Evolutionary conservation across 1,140 invertebrate genomes (phyloP), one percentile per base, ranked within the genome.

Genomic region (Stegodyphus dumicola): DNA sequence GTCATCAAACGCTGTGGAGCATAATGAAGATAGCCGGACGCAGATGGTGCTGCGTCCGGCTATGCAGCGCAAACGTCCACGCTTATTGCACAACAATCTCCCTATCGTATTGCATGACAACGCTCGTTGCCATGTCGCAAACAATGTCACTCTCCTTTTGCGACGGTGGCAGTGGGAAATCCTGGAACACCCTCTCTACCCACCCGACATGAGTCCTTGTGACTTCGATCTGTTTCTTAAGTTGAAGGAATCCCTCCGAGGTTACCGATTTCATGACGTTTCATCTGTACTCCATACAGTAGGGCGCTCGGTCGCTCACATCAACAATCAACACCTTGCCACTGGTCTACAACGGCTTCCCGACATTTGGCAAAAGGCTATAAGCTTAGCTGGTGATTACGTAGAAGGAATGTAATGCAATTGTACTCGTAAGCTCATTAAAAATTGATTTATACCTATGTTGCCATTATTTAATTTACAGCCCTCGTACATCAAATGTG

Each of bases 401-500:
- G 49, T 73, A 51, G 70, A 73, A 73, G 70, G 70, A 52, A 73
- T 52, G 51, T 73, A 73, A 73, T 73, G 51, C 7, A 73, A 73
- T 73, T 73, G 33, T 73, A 17, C 70, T 73, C 49, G 33, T 48
- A 73, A 48, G 10, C 49, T 73, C 13, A 52, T 9, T 73, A 73
- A 73, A 73, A 73, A 51, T 73, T 73, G 48, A 51, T 52, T 73
- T 51, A 48, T 48, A 73, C 10, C 70, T 73, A 73, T 51, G 17
- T 73, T 73, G 17, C 70, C 48, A 73, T 73, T 73, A 73, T 33
- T 73, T 73, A 51, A 73, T 73, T 73, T 73, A 73, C 70, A 73
- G 49, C 70, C 70, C 70, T 49, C 70, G 48, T 48, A 73, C 49
- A 10, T 66, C 54, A 56, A n/a, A n/a, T n/a, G n/a, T n/a, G n/a